These are phyloP conservation scores for Desoria tigrina DNA, from an alignment of 2,888 invertebrate species.

Conservation along the genomic window DNA sequence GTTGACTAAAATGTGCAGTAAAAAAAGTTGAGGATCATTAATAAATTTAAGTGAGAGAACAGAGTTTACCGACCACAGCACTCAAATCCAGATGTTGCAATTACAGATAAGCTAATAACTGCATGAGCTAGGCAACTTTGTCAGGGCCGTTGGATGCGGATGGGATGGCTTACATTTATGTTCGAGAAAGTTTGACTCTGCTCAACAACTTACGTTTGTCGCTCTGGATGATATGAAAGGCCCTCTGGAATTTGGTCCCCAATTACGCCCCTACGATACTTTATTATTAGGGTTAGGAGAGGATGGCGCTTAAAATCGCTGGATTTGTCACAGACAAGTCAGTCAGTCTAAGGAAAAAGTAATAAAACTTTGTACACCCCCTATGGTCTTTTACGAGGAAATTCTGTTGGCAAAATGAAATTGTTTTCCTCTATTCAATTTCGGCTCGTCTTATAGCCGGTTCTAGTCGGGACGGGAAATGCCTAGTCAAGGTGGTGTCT, in stretches of 20 bases:
- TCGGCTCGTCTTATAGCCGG: not conserved
- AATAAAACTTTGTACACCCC: constrained; percentile 14
- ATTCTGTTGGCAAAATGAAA: constrained; percentile 20
- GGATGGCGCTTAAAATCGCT: constrained; percentile 9
- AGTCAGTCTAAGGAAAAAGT: constrained; percentile 3
- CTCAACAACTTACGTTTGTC: too few species aligned
- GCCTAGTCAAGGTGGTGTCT: too few species aligned
- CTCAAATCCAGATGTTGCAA: constrained; percentile 20
- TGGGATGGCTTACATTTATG: too few species aligned
- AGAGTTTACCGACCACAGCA: not conserved
- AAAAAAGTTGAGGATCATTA: constrained; percentile 13
- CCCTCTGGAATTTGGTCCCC: not conserved
- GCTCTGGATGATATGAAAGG: too few species aligned
- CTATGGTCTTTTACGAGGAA: constrained; percentile 16
- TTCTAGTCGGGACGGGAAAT: not conserved
- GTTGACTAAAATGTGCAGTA: constrained; percentile 2
- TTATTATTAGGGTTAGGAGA: constrained; percentile 5
- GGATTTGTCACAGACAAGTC: constrained; percentile 11
- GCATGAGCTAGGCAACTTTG: not conserved
- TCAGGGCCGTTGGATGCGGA: too few species aligned
- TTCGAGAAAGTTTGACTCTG: too few species aligned
- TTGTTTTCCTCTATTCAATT: constrained; percentile 13
- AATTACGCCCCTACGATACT: not conserved
- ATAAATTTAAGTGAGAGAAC: constrained; percentile 9
- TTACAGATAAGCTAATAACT: constrained; percentile 19